These are phyloP conservation scores for Anguilla megastoma DNA, from an alignment of 2,797 vertebrate genomes.

Conservation along the genomic window DNA sequence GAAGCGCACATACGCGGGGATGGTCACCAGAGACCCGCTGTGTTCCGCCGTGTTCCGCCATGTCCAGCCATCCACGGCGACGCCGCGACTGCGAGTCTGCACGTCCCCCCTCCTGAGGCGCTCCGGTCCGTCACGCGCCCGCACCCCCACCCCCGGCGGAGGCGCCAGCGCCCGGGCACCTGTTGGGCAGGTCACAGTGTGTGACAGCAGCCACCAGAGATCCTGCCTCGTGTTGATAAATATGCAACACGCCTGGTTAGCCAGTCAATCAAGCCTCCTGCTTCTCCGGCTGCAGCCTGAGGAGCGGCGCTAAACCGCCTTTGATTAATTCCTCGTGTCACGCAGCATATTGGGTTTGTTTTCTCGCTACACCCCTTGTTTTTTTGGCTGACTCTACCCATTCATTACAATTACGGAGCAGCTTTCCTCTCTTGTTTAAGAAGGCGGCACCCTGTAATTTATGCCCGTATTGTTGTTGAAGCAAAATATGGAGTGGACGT, in stretches of 20 bases:
- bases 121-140: background rate
- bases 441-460: constrained; percentile 22
- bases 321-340: constrained; percentile 50
- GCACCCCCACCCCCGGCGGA: background rate
- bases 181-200: constrained; percentile 39
- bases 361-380: constrained; percentile 42
- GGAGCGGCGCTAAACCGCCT: constrained; percentile 32
- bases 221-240: constrained; percentile 40
- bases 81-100: background rate
- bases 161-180: constrained; percentile 7
- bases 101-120: background rate
- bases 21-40: constrained; percentile 22
- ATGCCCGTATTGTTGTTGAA: constrained; percentile 37
- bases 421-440: constrained; percentile 13
- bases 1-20: background rate
- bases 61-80: constrained; percentile 28
- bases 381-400: constrained; percentile 38
- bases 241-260: constrained; percentile 45
- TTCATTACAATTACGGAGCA: constrained; percentile 47
- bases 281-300: constrained; percentile 6
- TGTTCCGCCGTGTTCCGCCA: constrained; percentile 1
- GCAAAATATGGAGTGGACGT: background rate
- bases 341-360: constrained; percentile 48
- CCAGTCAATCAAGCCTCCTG: constrained; percentile 46
- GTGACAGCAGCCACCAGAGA: constrained; percentile 22